Base-by-base conservation (phyloP, 2,888 invertebrate species). In the Halictus quadricinctus region DNA sequence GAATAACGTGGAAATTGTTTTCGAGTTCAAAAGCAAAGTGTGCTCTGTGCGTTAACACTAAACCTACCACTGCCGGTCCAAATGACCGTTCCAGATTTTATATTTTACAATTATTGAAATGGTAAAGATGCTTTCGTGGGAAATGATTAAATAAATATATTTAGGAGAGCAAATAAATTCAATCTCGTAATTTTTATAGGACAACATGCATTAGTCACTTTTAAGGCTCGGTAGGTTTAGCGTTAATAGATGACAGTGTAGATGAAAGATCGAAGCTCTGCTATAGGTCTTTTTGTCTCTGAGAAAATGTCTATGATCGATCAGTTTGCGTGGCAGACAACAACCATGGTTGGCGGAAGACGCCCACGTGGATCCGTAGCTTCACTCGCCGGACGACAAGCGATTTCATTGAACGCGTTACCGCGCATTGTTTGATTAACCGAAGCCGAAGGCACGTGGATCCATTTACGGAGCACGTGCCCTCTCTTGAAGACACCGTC, bases 391-490 rank as follows among this genome's bases (percentile, higher is more conserved):
- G 58, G 69, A 77, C 73, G 70, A 82, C 18, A 29, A 36, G 29
- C 15, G 15, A 66, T 60, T 60, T 25, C 60, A 60, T 60, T 60
- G 60, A 66, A 36, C 66, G 66, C 29, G 36, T 66, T 25, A 60
- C 60, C 36, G 29, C 29, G 18, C 48, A 66, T 72, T 29, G 64
- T 78, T 10, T 13, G 72, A 79, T 83, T 72, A 79, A 64, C 72
- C 78, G 48, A 36, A 66, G 36, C 48, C 50, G n/a, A 36, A 66
- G 83, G 72, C 83, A 84, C 84, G 84, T 84, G 84, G 83, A 69
- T 69, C 76, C 84, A 79, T 84, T 84, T 79, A 84, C 66, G 66
- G 54, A 75, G 84, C 84, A 83, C 84, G 84, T 84, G 84, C 60
- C 58, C 72, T 76, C 84, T 83, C 84, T 83, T 54, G 5, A 84